These are phyloP conservation scores for Corythaixoides concolor DNA, from an alignment of 2,113 vertebrate genomes.

Conservation along the genomic window DNA sequence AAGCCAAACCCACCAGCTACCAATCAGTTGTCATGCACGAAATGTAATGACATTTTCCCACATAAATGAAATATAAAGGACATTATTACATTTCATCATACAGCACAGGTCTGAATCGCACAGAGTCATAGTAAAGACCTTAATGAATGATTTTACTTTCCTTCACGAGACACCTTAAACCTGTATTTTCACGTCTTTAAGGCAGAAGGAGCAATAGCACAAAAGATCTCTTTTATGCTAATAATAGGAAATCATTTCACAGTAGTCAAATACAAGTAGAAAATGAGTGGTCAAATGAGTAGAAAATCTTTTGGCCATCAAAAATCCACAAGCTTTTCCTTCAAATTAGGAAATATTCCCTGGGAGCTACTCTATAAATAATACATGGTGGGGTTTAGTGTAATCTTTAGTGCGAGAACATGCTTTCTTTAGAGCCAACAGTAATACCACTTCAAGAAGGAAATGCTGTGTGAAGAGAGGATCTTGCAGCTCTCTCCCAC, in stretches of 20 bases:
- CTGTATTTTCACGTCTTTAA: neutral
- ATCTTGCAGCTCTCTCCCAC: conserved; percentile 67
- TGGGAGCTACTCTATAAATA: conserved; percentile 63
- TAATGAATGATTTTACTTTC: neutral
- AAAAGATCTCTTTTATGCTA: neutral
- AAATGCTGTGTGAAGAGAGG: conserved; percentile 67
- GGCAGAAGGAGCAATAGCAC: neutral
- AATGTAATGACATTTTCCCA: neutral
- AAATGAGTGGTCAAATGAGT: conserved; percentile 3
- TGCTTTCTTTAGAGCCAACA: conserved; percentile 59
- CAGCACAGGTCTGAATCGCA: neutral
- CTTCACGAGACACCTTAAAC: neutral
- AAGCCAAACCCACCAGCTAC: neutral
- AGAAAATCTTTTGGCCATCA: conserved; percentile 1
- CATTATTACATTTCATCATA: neutral
- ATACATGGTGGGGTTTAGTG: conserved; percentile 54
- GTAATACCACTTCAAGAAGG: conserved; percentile 70
- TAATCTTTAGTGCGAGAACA: conserved; percentile 62
- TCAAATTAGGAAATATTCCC: conserved; percentile 54
- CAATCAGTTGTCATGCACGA: neutral
- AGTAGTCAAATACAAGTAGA: neutral
- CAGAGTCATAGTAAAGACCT: neutral
- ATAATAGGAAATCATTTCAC: neutral
- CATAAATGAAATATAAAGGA: neutral
- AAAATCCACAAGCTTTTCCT: conserved; percentile 16